Evolutionary conservation across 2,797 vertebrate species (phyloP), one percentile per base, ranked within the genome.

Genomic region (Odontamblyopus lacepedii): DNA sequence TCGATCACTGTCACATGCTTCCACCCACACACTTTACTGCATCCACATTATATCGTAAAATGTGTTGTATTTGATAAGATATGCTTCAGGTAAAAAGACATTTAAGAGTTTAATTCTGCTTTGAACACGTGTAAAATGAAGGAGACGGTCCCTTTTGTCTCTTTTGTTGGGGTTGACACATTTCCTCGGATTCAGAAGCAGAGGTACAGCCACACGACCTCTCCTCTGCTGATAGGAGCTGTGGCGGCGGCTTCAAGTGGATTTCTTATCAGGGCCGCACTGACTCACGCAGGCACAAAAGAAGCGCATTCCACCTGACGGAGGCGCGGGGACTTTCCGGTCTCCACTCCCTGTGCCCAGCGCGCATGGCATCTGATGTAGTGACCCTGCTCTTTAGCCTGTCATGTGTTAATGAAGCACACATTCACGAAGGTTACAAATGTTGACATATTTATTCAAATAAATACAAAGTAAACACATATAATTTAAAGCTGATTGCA

Each of bases 361-460:
- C 23, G 63, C 27, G 75, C 71, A 50, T 78, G 85, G 77, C 60
- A 85, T 85, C 84, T 72, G 63, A 44, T 53, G 71, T 70, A 0
- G 75, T 6, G 48, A 0, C 77, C 3, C 32, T 41, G 16, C 41
- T 3, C 41, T 48, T 15, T 4, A 29, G 5, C 15, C 29, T 12
- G 50, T 15, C 64, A 48, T 5, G 64, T 50, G 44, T 48, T 18
- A 66, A 66, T 29, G 26, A 66, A 51, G 44, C 32, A 80, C 74
- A 76, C 38, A 0, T 6, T 65, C 16, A 3, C 2, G 51, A 82
- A 83, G 12, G 80, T 85, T 67, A 87, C 90, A 92, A 84, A 85
- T 67, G 77, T 73, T 74, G 65, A 76, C 83, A 90, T 88, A 91
- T 95, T 95, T 95, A 94, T 94, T 94, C 80, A 90, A 94, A 95